Percentiles rank a stretch among this genome's conserved stretches.
Evolutionary conservation across 2,888 invertebrate genomes (phyloP).

Genomic region (Byasa hedistus): DNA sequence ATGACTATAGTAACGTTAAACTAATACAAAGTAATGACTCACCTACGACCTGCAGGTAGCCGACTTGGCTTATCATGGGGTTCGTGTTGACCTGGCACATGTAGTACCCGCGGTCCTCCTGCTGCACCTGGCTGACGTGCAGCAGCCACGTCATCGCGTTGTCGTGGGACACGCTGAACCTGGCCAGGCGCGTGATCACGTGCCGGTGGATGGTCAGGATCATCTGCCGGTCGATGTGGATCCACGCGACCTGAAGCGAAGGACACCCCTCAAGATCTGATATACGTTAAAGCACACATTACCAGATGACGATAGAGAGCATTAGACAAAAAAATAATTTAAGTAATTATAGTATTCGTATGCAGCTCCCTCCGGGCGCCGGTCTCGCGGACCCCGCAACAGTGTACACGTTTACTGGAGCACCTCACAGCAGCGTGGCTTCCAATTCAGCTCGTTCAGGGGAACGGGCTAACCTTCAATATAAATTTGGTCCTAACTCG

Average conservation of each 20-base stretch:
- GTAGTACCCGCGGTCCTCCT: slow-evolving; percentile 94
- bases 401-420: slow-evolving; percentile 20
- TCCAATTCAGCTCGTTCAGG: slow-evolving; percentile 35
- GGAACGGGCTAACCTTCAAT: slow-evolving; percentile 38
- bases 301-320: too few relatives aligned
- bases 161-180: slow-evolving; percentile 94
- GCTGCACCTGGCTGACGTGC: slow-evolving; percentile 94
- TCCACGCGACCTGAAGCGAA: slow-evolving; percentile 90
- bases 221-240: slow-evolving; percentile 96
- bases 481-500: slow-evolving; percentile 47
- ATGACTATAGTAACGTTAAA: too few relatives aligned
- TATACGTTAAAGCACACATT: too few relatives aligned
- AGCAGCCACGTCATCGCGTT: slow-evolving; percentile 95
- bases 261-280: too few relatives aligned
- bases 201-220: slow-evolving; percentile 95
- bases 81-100: slow-evolving; percentile 95
- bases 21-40: slow-evolving; percentile 52
- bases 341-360: too few relatives aligned
- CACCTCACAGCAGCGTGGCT: slow-evolving; percentile 31
- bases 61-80: slow-evolving; percentile 97
- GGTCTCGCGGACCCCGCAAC: not conserved
- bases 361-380: too few relatives aligned
- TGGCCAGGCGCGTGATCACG: slow-evolving; percentile 93
- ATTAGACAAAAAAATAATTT: too few relatives aligned
- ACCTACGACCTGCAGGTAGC: slow-evolving; percentile 96